phyloP scores from a whole-genome alignment of 1,140 invertebrate species.

The Euschistus heros region DNA sequence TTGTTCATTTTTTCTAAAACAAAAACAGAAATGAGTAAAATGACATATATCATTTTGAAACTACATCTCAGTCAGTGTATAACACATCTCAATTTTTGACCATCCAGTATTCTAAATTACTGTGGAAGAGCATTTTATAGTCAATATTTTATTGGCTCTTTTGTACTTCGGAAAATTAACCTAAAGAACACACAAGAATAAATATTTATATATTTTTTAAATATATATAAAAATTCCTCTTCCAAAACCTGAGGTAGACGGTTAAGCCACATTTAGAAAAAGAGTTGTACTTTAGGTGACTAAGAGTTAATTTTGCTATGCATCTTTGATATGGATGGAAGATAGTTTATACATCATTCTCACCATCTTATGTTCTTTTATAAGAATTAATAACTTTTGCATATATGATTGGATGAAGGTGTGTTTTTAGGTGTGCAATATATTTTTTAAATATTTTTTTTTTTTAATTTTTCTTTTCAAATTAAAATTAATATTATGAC shows the following conservation, averaged over 20 bases:
- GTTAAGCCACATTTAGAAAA: slow-evolving; percentile 27
- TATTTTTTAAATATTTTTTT: too few relatives aligned
- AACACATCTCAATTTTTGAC: slow-evolving; percentile 8
- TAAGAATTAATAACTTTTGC: too few relatives aligned
- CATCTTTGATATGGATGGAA: slow-evolving; percentile 14
- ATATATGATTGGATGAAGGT: too few relatives aligned
- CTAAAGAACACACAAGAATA: slow-evolving; percentile 25
- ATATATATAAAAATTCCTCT: slow-evolving; percentile 24
- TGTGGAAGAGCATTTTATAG: slow-evolving; percentile 21
- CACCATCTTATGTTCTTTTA: slow-evolving; percentile 4
- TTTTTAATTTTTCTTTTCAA: too few relatives aligned
- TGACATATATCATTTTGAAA: slow-evolving; percentile 3
- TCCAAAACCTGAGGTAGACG: slow-evolving; percentile 27
- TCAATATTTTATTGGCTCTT: slow-evolving; percentile 18
- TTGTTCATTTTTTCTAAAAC: background rate
- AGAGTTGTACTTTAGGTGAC: slow-evolving; percentile 27
- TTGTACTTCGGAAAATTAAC: slow-evolving; percentile 24
- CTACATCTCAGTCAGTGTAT: slow-evolving; percentile 17
- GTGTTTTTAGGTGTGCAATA: too few relatives aligned
- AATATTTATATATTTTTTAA: slow-evolving; percentile 22
- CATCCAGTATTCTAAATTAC: slow-evolving; percentile 17
- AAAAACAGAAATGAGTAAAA: slow-evolving; percentile 3
- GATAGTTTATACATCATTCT: slow-evolving; percentile 9
- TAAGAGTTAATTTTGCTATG: slow-evolving; percentile 21
- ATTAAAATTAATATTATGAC: too few relatives aligned